Evolutionary conservation across 1,140 invertebrate genomes (phyloP), one percentile per base, ranked within the genome.

Genomic region (Drosophila nigromelanica): DNA sequence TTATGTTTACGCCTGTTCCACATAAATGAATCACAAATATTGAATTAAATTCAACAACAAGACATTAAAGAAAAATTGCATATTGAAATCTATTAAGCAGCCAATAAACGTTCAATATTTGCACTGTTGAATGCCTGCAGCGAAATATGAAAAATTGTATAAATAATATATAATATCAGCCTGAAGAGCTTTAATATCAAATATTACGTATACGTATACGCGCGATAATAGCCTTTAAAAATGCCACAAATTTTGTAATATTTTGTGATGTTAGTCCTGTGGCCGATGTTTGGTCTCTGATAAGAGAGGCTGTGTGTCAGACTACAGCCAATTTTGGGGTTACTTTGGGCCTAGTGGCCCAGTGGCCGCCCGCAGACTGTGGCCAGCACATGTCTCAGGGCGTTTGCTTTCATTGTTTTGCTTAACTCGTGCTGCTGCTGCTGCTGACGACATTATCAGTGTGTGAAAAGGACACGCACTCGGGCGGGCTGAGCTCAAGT

Each of bases 1-100:
- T 51, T 71, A 58, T 58, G 60, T 39, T 67, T 52, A 51, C 40
- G 18, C 14, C 37, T 7, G 11, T 7, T 18, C 24, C 67, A 73
- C 60, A 67, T 78, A 87, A 86, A 87, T 89, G 64, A 87, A 83
- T 89, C 68, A 70, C 78, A 86, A 89, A 89, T 83, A 87, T 87
- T 87, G 79, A 70, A 71, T 83, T 71, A 70, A 61, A 48, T 54
- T 47, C 43, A 37, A 52, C 51, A 60, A 52, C 47, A 37, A 60
- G 30, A 39, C 18, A 61, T 51, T 76, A 69, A 80, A 73, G 52
- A 40, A 24, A 70, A 78, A 87, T 81, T 86, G 78, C 78, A 73
- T 68, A 76, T 66, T 72, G 61, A 43, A 66, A 72, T 86, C 58
- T 67, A 86, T 77, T 48, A 63, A 35, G 55, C 12, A 42, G 18